Percentiles rank a stretch among this genome's conserved stretches.
These are phyloP conservation scores for Zele albiditarsus DNA, from an alignment of 2,888 invertebrate species.

Conservation along the genomic window DNA sequence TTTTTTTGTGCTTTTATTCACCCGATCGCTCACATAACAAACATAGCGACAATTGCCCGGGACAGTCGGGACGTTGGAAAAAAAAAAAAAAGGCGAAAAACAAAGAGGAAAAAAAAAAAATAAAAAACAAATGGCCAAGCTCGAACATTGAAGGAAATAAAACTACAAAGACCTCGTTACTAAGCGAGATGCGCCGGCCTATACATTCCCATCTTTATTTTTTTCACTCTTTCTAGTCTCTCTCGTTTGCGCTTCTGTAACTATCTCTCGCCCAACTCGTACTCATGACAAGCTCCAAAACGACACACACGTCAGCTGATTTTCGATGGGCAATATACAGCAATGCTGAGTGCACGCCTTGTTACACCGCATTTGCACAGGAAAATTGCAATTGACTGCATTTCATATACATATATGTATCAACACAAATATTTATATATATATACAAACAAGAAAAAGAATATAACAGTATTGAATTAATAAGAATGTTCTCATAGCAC, in stretches of 20 bases:
- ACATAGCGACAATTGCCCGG: conserved; percentile 30
- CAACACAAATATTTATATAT: neutral
- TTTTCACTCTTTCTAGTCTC: neutral
- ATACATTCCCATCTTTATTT: neutral
- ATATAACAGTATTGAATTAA: neutral
- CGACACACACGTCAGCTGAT: conserved; percentile 15
- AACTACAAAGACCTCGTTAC: conserved; percentile 32
- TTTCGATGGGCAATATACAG: conserved; percentile 8
- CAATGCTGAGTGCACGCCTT: neutral
- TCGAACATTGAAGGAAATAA: conserved; percentile 32
- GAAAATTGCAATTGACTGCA: neutral
- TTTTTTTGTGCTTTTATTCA: conserved; percentile 24
- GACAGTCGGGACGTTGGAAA: conserved; percentile 15
- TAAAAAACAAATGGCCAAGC: conserved; percentile 5
- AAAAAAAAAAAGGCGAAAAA: neutral
- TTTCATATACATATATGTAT: neutral
- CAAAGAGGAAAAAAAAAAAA: neutral
- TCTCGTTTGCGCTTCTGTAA: neutral
- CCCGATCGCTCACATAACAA: conserved; percentile 39
- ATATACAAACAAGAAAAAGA: neutral
- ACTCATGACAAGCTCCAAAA: conserved; percentile 22
- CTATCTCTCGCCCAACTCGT: neutral
- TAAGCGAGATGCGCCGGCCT: neutral
- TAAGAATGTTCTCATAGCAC: neutral
- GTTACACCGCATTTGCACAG: neutral